These are phyloP conservation scores for Monodelphis domestica DNA, from an alignment of 2,797 vertebrate genomes.

Conservation along the genomic window DNA sequence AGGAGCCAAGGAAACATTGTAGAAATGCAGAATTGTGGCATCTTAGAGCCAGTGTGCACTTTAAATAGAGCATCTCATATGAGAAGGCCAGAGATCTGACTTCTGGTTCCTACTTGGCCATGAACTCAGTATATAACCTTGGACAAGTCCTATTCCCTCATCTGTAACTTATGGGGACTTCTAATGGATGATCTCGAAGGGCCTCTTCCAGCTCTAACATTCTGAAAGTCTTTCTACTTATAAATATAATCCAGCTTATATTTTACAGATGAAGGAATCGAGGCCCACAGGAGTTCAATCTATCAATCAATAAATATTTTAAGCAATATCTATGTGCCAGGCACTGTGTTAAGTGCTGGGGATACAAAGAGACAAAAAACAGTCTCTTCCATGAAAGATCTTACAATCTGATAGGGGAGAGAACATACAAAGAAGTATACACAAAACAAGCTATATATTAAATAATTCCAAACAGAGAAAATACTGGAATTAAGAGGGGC, in stretches of 20 bases:
- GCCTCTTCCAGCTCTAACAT: not conserved
- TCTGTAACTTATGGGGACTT: not conserved
- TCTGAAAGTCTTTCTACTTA: not conserved
- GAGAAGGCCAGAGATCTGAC: not conserved
- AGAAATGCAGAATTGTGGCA: constrained; percentile 19
- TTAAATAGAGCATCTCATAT: not conserved
- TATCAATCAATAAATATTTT: not conserved
- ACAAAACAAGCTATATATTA: not conserved
- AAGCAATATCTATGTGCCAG: not conserved
- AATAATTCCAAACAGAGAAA: too few relatives aligned
- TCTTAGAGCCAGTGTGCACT: not conserved
- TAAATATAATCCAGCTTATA: not conserved
- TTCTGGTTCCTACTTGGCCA: not conserved
- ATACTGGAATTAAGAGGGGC: not conserved
- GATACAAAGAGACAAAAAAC: not conserved
- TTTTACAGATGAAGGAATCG: not conserved
- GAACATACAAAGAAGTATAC: not conserved
- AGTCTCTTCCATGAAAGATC: not conserved
- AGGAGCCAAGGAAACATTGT: constrained; percentile 27
- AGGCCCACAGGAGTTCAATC: not conserved
- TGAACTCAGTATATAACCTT: not conserved
- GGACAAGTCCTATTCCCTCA: not conserved
- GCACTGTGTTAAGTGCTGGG: not conserved
- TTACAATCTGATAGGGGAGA: not conserved
- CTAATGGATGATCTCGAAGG: not conserved